Conservation (phyloP, 2,113 vertebrate species). For the Canis aureus region DNA sequence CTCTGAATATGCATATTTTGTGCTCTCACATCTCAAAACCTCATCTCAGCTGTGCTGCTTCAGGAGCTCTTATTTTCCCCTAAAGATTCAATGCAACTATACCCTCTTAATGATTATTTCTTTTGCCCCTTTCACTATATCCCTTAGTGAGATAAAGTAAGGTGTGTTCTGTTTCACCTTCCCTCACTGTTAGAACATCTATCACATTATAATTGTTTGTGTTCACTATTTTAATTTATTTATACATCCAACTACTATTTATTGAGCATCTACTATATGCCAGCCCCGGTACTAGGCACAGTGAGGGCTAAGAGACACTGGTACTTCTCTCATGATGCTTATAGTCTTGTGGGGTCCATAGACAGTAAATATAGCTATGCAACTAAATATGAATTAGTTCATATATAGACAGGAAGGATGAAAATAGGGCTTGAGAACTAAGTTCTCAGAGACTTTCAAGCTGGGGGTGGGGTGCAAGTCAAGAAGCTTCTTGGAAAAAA, state of each 20-base stretch:
- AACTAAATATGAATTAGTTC: background rate
- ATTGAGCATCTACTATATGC: background rate
- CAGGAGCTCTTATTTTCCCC: background rate
- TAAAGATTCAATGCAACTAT: background rate
- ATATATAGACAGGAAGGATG: background rate
- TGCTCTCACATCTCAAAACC: background rate
- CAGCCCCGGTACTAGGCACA: background rate
- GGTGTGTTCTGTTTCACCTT: background rate
- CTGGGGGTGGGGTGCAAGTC: background rate
- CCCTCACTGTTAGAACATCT: background rate
- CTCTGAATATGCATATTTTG: background rate
- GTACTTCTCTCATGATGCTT: background rate
- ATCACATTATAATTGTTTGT: background rate
- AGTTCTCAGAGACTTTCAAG: background rate
- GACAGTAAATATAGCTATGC: background rate
- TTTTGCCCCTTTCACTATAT: background rate
- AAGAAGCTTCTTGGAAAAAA: background rate
- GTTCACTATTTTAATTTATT: slow-evolving; percentile 2
- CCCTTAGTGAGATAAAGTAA: background rate
- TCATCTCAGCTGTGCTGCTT: background rate
- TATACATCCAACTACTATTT: background rate
- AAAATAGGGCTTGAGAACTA: background rate
- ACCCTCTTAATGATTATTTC: background rate
- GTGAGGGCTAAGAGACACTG: background rate
- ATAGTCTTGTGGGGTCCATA: background rate